Conservation (phyloP, 1,140 invertebrate genomes). For the Euura lappo region DNA sequence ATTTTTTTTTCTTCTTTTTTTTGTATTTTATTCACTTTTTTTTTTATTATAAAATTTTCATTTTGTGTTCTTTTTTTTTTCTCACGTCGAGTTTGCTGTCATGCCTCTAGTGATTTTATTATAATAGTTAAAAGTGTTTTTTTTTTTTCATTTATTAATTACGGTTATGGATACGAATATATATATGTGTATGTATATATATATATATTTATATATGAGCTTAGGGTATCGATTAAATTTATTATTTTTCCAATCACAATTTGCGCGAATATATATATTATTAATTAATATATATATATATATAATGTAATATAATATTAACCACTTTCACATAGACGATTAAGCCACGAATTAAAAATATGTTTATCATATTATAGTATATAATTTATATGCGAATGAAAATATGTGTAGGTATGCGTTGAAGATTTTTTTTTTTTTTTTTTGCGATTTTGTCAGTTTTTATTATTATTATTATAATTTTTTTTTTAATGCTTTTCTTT, state of each 20-base stretch:
- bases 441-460: not conserved
- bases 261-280: not conserved
- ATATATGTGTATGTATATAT: not conserved
- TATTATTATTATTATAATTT: not conserved
- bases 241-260: not conserved
- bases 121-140: not conserved
- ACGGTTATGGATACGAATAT: not conserved
- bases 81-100: not conserved
- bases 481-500: not conserved
- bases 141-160: not conserved
- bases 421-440: not conserved
- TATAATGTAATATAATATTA: not conserved
- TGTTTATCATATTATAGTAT: not conserved
- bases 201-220: too few species aligned
- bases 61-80: too few species aligned
- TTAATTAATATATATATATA: too few species aligned
- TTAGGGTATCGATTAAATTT: not conserved
- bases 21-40: too few species aligned
- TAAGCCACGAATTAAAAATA: constrained; percentile 5
- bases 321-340: constrained; percentile 7
- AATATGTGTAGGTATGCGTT: not conserved
- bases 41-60: too few species aligned
- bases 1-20: not conserved
- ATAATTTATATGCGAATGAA: not conserved
- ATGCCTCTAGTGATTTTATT: not conserved